Evolutionary conservation across 2,797 vertebrate species (phyloP).

Genomic region (Peromyscus aztecus): DNA sequence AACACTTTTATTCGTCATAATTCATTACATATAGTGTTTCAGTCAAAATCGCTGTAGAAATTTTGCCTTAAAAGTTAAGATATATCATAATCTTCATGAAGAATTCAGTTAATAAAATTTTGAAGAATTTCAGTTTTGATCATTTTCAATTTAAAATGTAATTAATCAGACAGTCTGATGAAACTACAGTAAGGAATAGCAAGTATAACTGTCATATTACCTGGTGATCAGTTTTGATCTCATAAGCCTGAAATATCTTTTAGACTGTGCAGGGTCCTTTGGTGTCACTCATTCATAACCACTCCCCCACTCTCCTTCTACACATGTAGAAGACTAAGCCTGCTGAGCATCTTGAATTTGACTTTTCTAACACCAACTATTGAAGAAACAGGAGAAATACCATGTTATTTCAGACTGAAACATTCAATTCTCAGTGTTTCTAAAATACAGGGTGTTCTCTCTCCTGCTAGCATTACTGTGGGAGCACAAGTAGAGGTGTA

Average conservation of each 20-base stretch:
- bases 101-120: neutral
- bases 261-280: no score
- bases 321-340: neutral
- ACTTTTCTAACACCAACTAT: neutral
- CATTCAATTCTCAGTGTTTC: neutral
- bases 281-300: neutral
- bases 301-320: neutral
- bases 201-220: neutral
- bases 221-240: neutral
- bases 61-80: neutral
- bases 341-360: neutral
- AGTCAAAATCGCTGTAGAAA: neutral
- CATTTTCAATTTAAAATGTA: neutral
- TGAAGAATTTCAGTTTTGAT: neutral
- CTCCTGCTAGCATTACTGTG: neutral
- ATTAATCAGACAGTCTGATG: neutral
- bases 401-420: neutral
- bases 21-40: slow-evolving; percentile 1
- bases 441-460: neutral
- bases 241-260: neutral
- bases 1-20: neutral
- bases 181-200: neutral
- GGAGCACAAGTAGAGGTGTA: neutral
- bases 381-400: neutral
- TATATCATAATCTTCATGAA: neutral